These are phyloP conservation scores for Pycnonotus jocosus DNA, from an alignment of 2,113 vertebrate genomes.

Conservation along the genomic window DNA sequence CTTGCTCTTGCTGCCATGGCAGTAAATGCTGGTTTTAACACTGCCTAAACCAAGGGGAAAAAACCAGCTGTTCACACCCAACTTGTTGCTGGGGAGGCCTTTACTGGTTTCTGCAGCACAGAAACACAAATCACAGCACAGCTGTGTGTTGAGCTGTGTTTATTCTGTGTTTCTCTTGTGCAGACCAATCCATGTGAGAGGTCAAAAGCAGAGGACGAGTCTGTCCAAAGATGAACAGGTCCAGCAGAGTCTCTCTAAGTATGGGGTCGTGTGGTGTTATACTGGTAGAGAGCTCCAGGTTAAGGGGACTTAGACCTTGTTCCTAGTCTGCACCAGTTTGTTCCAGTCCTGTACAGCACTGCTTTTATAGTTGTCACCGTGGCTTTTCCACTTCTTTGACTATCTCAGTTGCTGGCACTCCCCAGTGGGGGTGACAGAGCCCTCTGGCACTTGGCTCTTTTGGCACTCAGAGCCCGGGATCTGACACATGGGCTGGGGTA, in stretches of 20 bases:
- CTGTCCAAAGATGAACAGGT: background rate
- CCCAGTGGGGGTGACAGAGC: background rate
- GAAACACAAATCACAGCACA: no score
- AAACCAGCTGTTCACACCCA: background rate
- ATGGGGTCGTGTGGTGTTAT: accelerated
- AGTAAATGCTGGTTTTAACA: background rate
- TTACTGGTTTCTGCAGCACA: background rate
- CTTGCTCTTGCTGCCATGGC: background rate
- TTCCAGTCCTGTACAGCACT: background rate
- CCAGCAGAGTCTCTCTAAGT: accelerated
- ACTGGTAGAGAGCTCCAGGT: background rate
- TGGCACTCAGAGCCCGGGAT: accelerated
- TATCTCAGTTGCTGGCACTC: background rate
- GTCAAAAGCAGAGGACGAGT: background rate
- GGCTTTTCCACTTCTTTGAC: background rate
- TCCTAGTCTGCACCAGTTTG: background rate
- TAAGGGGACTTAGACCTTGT: background rate
- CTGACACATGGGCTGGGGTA: accelerated
- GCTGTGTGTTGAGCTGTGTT: accelerated
- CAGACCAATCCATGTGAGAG: background rate
- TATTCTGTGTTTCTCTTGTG: background rate
- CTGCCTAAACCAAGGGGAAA: background rate
- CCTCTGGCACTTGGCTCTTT: background rate
- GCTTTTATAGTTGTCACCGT: accelerated
- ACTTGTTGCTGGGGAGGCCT: background rate